A percentile compares a stretch with the other conserved stretches of the same genome.
Conservation (phyloP, 2,113 vertebrate genomes). For the Percina caprodes region DNA sequence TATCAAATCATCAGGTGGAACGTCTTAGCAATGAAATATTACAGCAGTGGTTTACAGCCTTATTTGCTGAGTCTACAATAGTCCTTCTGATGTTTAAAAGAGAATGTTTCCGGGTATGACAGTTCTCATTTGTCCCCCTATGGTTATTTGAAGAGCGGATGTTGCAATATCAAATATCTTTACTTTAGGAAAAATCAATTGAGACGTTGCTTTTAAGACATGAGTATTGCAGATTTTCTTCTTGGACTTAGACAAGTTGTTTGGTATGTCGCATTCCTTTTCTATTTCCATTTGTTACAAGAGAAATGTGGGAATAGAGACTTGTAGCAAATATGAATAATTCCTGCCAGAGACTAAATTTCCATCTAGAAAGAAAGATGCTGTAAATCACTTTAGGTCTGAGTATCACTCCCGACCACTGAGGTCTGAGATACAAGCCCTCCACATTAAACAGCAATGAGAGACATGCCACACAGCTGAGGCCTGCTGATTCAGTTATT, state of each 20-base stretch:
- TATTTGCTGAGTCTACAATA: background rate
- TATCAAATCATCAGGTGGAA: slow-evolving; percentile 26
- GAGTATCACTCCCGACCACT: slow-evolving; percentile 32
- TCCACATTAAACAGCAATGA: slow-evolving; percentile 17
- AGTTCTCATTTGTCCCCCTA: background rate
- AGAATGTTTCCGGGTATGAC: slow-evolving; percentile 22
- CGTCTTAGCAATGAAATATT: slow-evolving; percentile 26
- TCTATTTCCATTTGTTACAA: slow-evolving; percentile 17
- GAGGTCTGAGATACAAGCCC: slow-evolving; percentile 28
- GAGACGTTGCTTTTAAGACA: background rate
- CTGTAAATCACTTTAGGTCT: slow-evolving; percentile 25
- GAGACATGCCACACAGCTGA: slow-evolving; percentile 8
- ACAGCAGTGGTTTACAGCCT: slow-evolving; percentile 16
- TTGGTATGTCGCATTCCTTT: slow-evolving; percentile 33
- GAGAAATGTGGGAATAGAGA: slow-evolving; percentile 56
- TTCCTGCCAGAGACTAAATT: slow-evolving; percentile 39
- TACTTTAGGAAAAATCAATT: background rate
- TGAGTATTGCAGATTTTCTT: background rate
- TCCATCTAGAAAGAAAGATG: slow-evolving; percentile 34
- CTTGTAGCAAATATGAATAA: slow-evolving; percentile 41
- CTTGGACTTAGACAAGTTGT: background rate
- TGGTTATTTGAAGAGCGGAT: slow-evolving; percentile 22
- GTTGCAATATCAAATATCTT: slow-evolving; percentile 6
- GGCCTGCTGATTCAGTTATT: slow-evolving; percentile 51
- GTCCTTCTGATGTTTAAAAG: background rate